Base-by-base conservation (phyloP, 2,888 invertebrate species). In the Netelia inedita region DNA sequence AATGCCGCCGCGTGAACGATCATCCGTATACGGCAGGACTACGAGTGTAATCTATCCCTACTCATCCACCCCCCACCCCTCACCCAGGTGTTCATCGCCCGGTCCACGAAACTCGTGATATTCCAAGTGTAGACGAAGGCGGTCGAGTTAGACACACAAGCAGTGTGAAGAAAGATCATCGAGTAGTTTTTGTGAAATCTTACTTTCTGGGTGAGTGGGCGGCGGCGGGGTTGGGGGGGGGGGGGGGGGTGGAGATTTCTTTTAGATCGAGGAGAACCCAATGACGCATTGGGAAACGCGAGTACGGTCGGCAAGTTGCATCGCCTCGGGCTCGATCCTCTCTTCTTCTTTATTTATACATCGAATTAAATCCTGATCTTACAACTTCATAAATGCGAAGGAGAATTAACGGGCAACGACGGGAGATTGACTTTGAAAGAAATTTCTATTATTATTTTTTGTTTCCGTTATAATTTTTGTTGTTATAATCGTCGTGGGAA, bases 11-110 rank as follows among this genome's bases (percentile, higher is more conserved):
- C 53, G 71, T 23, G 35, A 66, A 71, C 57, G 8, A 55, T n/a
- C 68, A 78, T 57, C 63, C 71, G 73, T 85, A 82, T 82, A 81
- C 80, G 80, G 80, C 63, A 78, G 73, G 41, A 69, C 61, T 78
- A 81, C 63, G 73, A 76, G 63, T 28, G 68, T 83, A 76, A 85
- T 79, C 28, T 28, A 3, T 28, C 28, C 28, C 28, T 28, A 28
- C 28, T 28, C 68, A 73, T 50, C 61, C 53, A 61, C 57, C 50
- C n/a, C 50, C 57, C n/a, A 21, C 69, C 21, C 16, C 16, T 57
- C 6, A 6, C 57, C 57, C 57, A n/a, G 28, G 5, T 28, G 16
- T 16, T 21, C 19, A n/a, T 57, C 16, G 3, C 72, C 11, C 35
- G 19, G 11, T 65, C 57, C 61, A 79, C 73, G 63, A 76, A 46